Evolutionary conservation across 2,888 invertebrate genomes (phyloP), one percentile per base, ranked within the genome.

Genomic region (Dryococelus australis): DNA sequence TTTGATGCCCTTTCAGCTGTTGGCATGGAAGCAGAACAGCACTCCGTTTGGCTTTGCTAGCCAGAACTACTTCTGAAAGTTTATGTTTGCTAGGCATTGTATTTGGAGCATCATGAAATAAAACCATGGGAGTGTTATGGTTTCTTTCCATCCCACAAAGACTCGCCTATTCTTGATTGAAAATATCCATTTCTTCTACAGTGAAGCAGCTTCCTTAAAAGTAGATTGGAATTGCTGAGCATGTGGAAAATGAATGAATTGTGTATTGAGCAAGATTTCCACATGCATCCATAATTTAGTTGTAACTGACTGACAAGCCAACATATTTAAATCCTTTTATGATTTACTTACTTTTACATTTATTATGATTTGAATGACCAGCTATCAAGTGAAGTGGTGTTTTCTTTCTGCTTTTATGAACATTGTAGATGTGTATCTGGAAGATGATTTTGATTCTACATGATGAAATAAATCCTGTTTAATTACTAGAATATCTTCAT

Each of bases 221-320:
- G 13, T 80, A 9, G n/a, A 0, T 80, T 80, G 24, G 80, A 80
- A n/a, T 12, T 3, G 80, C 80, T 27, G 24, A n/a, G 80, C 0
- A n/a, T n/a, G 80, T 28, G 26, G 28, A 80, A 80, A 13, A 80
- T 80, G 26, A 80, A 13, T 80, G 6, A 13, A 80, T 80, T 12
- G 12, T 80, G 80, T 80, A 80, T 28, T 80, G 80, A 27, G 80
- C 24, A 80, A 80, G 80, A 24, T 24, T 80, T 12, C 12, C 0
- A 80, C n/a, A 13, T 27, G 80, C 13, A n/a, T 24, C n/a, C 80
- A n/a, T 80, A 80, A 80, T 80, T 0, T 80, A 0, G n/a, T 80
- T 80, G n/a, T 80, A 80, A 24, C 80, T 80, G 80, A 80, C 80
- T 80, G 80, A 80, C 26, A 80, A 80, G 26, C 26, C 80, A 80